Percentiles rank a stretch among this genome's conserved stretches.
phyloP scores from a whole-genome alignment of 2,113 vertebrate genomes.

The Hymenochirus boettgeri region DNA sequence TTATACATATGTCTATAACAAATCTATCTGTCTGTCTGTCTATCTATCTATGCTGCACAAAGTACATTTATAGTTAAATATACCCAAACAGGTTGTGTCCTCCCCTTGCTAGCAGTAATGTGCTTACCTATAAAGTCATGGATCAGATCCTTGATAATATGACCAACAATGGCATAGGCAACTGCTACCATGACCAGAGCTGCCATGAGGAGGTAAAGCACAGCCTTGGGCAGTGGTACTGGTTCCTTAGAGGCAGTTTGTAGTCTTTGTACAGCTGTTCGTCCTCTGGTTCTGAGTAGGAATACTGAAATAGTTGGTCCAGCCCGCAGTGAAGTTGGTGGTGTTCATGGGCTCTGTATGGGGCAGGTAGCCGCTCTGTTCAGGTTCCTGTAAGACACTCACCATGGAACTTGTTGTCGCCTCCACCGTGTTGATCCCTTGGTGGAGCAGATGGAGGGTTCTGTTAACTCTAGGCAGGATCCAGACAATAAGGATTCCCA shows the following conservation, averaged over 20 bases:
- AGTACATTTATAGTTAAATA: too few relatives aligned
- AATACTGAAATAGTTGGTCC: slow-evolving; percentile 75
- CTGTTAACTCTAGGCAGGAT: slow-evolving; percentile 78
- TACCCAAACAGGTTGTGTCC: too few relatives aligned
- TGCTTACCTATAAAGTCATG: slow-evolving; percentile 80
- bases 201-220: slow-evolving; percentile 86
- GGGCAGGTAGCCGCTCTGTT: slow-evolving; percentile 63
- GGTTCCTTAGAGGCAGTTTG: slow-evolving; percentile 67
- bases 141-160: slow-evolving; percentile 82
- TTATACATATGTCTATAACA: too few relatives aligned
- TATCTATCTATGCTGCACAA: too few relatives aligned
- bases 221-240: slow-evolving; percentile 78
- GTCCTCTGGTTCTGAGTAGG: slow-evolving; percentile 70
- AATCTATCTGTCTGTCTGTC: too few relatives aligned
- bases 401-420: slow-evolving; percentile 72
- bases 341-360: slow-evolving; percentile 69
- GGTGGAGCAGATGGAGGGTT: slow-evolving; percentile 68
- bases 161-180: slow-evolving; percentile 80
- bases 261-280: slow-evolving; percentile 76
- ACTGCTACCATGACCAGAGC: slow-evolving; percentile 82
- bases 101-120: too few relatives aligned
- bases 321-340: slow-evolving; percentile 74
- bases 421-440: slow-evolving; percentile 61
- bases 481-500: slow-evolving; percentile 79
- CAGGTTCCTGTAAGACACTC: slow-evolving; percentile 70